Evolutionary conservation across 2,888 invertebrate genomes (phyloP).

Genomic region (Enchytraeus crypticus): DNA sequence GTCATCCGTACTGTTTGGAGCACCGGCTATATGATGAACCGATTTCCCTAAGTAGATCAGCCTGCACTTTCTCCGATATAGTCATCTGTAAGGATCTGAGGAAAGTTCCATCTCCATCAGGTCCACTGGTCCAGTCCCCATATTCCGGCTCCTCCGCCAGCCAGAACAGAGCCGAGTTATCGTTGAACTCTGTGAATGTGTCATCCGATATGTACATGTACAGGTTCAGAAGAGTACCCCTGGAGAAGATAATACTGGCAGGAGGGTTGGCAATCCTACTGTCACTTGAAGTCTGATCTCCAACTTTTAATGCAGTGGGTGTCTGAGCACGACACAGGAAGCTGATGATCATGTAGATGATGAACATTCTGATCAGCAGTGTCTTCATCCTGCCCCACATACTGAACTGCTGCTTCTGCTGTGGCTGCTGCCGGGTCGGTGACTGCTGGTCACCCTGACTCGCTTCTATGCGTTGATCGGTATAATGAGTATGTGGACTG

Average conservation of each 20-base stretch:
- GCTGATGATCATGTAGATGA: slow-evolving; percentile 84
- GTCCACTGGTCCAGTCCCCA: slow-evolving; percentile 82
- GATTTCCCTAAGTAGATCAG: too few species aligned
- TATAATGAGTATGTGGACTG: too few species aligned
- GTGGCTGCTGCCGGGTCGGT: slow-evolving; percentile 2
- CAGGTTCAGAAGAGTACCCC: slow-evolving; percentile 76
- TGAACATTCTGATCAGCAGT: slow-evolving; percentile 72
- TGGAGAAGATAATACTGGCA: slow-evolving; percentile 51
- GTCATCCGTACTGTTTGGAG: too few species aligned
- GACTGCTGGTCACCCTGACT: too few species aligned
- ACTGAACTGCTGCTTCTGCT: slow-evolving; percentile 17
- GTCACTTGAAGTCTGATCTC: slow-evolving; percentile 45
- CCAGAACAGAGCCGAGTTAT: slow-evolving; percentile 67
- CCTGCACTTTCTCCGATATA: slow-evolving; percentile 27
- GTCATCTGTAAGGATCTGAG: slow-evolving; percentile 60
- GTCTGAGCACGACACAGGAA: slow-evolving; percentile 65
- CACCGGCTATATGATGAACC: too few species aligned
- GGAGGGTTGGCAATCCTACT: slow-evolving; percentile 45
- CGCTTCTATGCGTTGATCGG: too few species aligned
- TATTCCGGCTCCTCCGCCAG: slow-evolving; percentile 70
- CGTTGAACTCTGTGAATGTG: slow-evolving; percentile 63
- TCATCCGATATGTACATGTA: slow-evolving; percentile 77
- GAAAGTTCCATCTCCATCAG: slow-evolving; percentile 68
- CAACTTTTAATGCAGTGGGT: too few species aligned
- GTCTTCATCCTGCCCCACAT: slow-evolving; percentile 64